Base-by-base conservation (phyloP, 2,797 vertebrate genomes). In the Glossophaga mutica region DNA sequence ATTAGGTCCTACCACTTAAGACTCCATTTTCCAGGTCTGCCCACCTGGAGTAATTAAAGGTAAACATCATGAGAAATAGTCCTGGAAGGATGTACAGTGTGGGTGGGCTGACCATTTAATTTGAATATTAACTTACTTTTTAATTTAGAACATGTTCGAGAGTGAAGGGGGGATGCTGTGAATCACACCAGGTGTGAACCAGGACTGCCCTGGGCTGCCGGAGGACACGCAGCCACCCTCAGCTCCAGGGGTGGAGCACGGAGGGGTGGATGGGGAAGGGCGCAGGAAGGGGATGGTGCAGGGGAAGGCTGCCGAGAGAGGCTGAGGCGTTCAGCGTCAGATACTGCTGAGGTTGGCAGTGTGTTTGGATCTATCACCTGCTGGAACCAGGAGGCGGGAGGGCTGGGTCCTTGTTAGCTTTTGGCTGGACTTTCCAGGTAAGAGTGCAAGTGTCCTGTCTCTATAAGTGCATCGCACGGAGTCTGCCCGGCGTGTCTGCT, bases 391-490 rank as follows among this genome's bases (percentile, higher is more conserved):
- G 55, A 70, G 26, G n/a, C n/a, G 9, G 71, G 44, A 34, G 19
- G 32, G 7, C 42, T 62, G 57, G 15, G 24, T 24, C 11, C 24
- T 79, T 71, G 55, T 52, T 52, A 48, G 62, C 65, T 50, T 90
- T 90, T n/a, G 37, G 21, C 16, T 84, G 24, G 77, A 92, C 46
- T 94, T 65, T 22, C 29, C 57, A 42, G 65, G n/a, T 57, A 62
- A 81, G 59, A 44, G 46, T 71, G 5, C 46, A 83, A 32, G 50
- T 22, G 15, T 32, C 48, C 67, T 48, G 6, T 42, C 21, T 37
- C 48, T 52, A 0, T 81, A 73, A 73, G 48, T 48, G 62, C 34
- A 39, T 62, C 48, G 78, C 48, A 62, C 46, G 9, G 14, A 4
- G 32, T 19, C 65, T 50, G 26, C 2, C 24, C 2, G 0, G 42